A percentile compares a stretch with the other conserved stretches of the same genome.
These are phyloP conservation scores for Microplitis demolitor DNA, from an alignment of 1,140 invertebrate genomes.

Conservation along the genomic window DNA sequence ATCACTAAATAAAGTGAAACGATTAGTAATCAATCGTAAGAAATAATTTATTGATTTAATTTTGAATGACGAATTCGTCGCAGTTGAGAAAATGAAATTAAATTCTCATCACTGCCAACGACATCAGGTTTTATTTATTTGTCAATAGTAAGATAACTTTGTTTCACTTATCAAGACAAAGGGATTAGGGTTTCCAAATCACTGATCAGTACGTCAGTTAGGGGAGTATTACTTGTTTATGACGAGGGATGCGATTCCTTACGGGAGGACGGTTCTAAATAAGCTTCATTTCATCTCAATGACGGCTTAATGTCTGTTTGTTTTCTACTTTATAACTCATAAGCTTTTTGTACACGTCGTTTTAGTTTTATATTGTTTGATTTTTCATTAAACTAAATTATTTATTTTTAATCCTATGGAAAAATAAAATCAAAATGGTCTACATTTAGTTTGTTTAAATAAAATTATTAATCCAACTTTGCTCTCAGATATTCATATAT, in stretches of 20 bases:
- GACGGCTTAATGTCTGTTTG: slow-evolving; percentile 22
- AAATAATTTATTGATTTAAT: no score
- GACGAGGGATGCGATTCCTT: neutral
- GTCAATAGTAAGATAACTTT: slow-evolving; percentile 36
- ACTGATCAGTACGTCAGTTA: slow-evolving; percentile 28
- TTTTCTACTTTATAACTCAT: neutral
- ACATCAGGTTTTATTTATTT: neutral
- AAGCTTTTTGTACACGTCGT: no score
- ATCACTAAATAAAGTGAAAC: no score
- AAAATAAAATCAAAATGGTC: no score
- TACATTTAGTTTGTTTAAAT: no score
- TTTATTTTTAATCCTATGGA: no score
- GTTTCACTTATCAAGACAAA: slow-evolving; percentile 45
- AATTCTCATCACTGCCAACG: no score
- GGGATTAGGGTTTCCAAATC: slow-evolving; percentile 51
- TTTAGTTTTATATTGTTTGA: neutral
- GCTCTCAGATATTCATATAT: no score
- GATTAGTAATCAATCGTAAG: no score
- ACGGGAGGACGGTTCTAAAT: neutral
- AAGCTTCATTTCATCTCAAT: slow-evolving; percentile 20
- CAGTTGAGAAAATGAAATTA: no score
- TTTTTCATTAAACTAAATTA: neutral
- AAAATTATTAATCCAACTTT: no score
- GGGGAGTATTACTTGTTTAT: slow-evolving; percentile 2
- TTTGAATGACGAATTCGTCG: no score